Evolutionary conservation across 1,140 invertebrate genomes (phyloP).

Genomic region (Caenorhabditis remanei): DNA sequence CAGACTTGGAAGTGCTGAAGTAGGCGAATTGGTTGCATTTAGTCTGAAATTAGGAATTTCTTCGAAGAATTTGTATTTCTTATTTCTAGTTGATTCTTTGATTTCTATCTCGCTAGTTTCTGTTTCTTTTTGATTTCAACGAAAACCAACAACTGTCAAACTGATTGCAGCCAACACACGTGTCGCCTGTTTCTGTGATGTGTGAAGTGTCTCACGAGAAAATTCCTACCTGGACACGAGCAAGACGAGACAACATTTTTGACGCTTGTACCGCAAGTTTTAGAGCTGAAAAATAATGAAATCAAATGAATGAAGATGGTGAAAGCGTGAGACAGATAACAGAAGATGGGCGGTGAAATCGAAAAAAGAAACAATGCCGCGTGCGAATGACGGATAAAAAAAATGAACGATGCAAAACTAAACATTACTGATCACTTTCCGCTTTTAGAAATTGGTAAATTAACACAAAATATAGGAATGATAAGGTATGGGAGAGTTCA

Average conservation of each 20-base stretch:
- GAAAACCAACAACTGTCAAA: slow-evolving; percentile 23
- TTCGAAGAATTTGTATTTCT: background rate
- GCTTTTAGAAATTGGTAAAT: background rate
- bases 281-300: slow-evolving; percentile 11
- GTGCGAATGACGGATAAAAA: background rate
- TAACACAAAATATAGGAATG: background rate
- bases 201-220: background rate
- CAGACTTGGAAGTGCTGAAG: slow-evolving; percentile 42
- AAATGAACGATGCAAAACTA: background rate
- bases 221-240: slow-evolving; percentile 35
- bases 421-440: slow-evolving; percentile 36
- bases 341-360: slow-evolving; percentile 26
- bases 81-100: slow-evolving; percentile 13
- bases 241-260: slow-evolving; percentile 38
- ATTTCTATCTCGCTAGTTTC: slow-evolving; percentile 20
- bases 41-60: background rate
- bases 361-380: slow-evolving; percentile 14
- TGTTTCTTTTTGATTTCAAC: background rate
- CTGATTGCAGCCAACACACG: slow-evolving; percentile 22
- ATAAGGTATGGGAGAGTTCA: background rate
- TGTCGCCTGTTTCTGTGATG: slow-evolving; percentile 19
- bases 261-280: slow-evolving; percentile 33
- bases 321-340: background rate
- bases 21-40: slow-evolving; percentile 30
- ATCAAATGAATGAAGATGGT: background rate